These are phyloP conservation scores for Telmatherina bonti DNA, from an alignment of 2,797 vertebrate species.

Conservation along the genomic window DNA sequence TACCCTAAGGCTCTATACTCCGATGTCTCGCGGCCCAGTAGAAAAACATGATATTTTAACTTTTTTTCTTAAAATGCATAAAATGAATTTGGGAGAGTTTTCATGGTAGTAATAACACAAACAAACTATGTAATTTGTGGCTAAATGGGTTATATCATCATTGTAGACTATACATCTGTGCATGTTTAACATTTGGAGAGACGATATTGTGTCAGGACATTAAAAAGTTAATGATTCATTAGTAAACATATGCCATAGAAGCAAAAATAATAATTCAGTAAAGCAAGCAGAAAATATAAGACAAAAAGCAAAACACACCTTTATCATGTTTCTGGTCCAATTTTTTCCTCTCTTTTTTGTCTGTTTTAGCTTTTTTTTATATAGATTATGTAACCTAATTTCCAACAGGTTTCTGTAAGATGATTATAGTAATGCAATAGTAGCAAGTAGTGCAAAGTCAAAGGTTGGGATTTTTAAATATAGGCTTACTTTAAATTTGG, in stretches of 20 bases:
- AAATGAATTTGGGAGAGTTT: too few relatives aligned
- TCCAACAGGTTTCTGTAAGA: neutral
- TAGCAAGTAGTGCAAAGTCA: neutral
- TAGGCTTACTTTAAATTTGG: neutral
- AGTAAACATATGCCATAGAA: neutral
- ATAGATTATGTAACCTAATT: neutral
- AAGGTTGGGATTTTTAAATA: neutral
- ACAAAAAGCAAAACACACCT: neutral
- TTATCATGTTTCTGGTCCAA: too few relatives aligned
- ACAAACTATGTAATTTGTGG: too few relatives aligned
- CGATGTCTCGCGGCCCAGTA: constrained; percentile 24
- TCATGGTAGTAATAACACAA: too few relatives aligned
- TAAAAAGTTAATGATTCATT: neutral
- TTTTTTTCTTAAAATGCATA: neutral
- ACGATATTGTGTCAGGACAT: neutral
- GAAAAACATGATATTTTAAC: neutral
- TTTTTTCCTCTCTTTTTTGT: neutral
- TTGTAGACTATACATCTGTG: neutral
- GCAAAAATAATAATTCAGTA: neutral
- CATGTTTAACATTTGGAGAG: neutral
- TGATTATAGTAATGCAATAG: neutral
- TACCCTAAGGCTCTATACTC: constrained; percentile 10
- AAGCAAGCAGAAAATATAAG: too few relatives aligned
- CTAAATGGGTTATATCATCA: neutral
- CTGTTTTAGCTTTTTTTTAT: neutral